Percentiles rank a stretch among this genome's conserved stretches.
phyloP scores from a whole-genome alignment of 2,888 invertebrate species.

The Platycnemis pennipes region DNA sequence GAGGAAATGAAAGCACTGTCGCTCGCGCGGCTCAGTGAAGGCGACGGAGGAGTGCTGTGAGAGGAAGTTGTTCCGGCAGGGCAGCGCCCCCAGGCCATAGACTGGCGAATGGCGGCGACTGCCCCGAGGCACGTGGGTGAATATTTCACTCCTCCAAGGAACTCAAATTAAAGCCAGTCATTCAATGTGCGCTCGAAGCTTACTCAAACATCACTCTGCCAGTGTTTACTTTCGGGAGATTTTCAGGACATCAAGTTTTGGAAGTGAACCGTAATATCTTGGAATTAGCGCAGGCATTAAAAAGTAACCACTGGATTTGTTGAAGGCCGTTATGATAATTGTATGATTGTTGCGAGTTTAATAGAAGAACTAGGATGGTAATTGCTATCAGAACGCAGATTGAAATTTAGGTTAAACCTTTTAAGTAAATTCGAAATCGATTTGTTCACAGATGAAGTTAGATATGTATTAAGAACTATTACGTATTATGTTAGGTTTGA shows the following conservation, averaged over 20 bases:
- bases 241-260: neutral
- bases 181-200: neutral
- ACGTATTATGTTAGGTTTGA: no score
- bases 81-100: neutral
- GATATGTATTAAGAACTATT: no score
- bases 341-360: no score
- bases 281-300: neutral
- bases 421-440: no score
- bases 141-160: conserved; percentile 1
- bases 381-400: no score
- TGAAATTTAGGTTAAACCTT: no score
- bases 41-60: neutral
- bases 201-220: neutral
- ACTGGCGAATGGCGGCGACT: neutral
- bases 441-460: no score
- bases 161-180: conserved; percentile 15
- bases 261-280: conserved; percentile 9
- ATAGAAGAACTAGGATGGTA: no score
- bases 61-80: neutral
- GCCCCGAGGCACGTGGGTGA: neutral
- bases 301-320: no score
- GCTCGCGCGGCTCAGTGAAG: neutral
- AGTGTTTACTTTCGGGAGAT: neutral
- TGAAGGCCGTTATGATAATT: no score
- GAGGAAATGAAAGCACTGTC: no score